Base-by-base conservation (phyloP, 2,113 vertebrate genomes). In the human (Homo sapiens) region DNA sequence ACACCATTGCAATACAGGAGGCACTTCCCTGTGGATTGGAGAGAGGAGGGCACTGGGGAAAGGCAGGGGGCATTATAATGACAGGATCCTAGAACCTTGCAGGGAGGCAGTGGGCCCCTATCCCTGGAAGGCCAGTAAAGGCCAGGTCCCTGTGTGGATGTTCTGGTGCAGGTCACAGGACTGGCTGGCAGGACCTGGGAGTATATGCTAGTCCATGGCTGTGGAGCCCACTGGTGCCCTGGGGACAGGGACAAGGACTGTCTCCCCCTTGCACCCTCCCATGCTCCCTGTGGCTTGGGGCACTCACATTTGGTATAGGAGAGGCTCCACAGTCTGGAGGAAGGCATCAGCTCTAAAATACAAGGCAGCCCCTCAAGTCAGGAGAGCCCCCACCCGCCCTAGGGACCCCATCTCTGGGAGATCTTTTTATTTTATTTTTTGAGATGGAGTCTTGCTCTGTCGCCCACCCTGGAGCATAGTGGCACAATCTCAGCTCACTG, bases 1-100 rank as follows among this genome's bases (percentile, higher is more conserved):
- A 99, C 98, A 4, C 99, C 99, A 0, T 99, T 99, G 99, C 99
- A 99, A 97, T 99, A 99, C 5, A 99, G 98, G 97, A 99, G 99
- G 87, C 99, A 99, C 97, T 99, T 99, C 99, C 99, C 99, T 99
- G 98, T 75, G 45, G 97, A 59, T 16, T 1, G 80, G 35, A 97
- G 81, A 94, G 70, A 72, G 38, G 70, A 73, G 27, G 73, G 66
- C 43, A 79, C 92, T 13, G 52, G 85, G 14, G 96, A 75, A 89
- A 68, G 30, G 32, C 40, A n/a, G 25, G 13, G 10, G 3, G 20
- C 12, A 1, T 93, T 70, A 97, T 68, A 25, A 32, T 7, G 32
- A 38, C 5, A 5, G 13, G 32, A 30, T 18, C 52, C 75, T 27
- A 70, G 38, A 43, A 68, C 43, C 40, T 32, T 30, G 30, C 20